A percentile compares a stretch with the other conserved stretches of the same genome.
These are phyloP conservation scores for Phyllotreta cruciferae DNA, from an alignment of 2,888 invertebrate genomes.

Conservation along the genomic window DNA sequence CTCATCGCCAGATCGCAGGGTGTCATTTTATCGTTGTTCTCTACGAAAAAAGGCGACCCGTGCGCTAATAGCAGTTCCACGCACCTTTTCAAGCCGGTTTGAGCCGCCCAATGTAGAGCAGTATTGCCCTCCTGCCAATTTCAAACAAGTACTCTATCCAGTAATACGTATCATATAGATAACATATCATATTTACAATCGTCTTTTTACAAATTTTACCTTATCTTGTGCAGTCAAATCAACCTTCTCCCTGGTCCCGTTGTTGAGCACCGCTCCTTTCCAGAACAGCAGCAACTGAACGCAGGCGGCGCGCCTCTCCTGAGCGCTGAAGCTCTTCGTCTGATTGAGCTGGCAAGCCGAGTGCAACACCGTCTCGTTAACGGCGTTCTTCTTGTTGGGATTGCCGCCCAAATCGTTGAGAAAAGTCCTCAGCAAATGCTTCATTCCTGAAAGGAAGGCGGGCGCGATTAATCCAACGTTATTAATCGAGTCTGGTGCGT, in stretches of 20 bases:
- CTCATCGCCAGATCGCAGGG: constrained; percentile 72
- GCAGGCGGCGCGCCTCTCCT: constrained; percentile 67
- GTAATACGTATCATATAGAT: too few species aligned
- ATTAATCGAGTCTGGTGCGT: not conserved
- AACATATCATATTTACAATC: not conserved
- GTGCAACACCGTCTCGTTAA: constrained; percentile 70
- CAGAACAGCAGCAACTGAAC: constrained; percentile 69
- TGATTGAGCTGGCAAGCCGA: constrained; percentile 65
- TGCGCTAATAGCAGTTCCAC: constrained; percentile 68
- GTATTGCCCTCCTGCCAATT: constrained; percentile 67
- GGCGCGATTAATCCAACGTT: too few species aligned
- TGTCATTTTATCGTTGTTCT: constrained; percentile 69
- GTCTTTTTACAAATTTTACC: constrained; percentile 54
- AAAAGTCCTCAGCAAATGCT: constrained; percentile 69
- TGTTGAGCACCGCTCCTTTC: constrained; percentile 64
- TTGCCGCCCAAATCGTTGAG: constrained; percentile 70
- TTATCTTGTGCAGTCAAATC: constrained; percentile 68
- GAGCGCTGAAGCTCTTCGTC: constrained; percentile 63
- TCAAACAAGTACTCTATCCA: not conserved
- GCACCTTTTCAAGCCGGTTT: constrained; percentile 68
- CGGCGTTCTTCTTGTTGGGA: constrained; percentile 71
- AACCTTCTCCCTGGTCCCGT: constrained; percentile 66
- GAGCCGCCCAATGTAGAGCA: constrained; percentile 71
- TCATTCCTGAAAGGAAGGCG: constrained; percentile 57
- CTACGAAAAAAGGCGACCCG: constrained; percentile 68